These are phyloP conservation scores for Eidolon helvum DNA, from an alignment of 2,113 vertebrate genomes.

Conservation along the genomic window DNA sequence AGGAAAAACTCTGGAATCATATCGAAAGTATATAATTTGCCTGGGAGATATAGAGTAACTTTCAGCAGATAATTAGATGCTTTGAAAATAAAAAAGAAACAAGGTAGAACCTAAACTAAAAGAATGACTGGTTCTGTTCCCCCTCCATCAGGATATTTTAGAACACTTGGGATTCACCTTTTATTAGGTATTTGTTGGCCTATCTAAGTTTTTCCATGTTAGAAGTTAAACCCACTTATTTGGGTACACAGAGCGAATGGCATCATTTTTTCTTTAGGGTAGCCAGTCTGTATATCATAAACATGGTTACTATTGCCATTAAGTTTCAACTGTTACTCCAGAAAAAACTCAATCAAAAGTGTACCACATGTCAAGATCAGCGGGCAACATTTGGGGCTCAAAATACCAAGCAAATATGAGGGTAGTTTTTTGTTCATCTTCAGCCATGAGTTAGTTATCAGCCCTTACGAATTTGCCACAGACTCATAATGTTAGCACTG, in stretches of 20 bases:
- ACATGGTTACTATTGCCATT: neutral
- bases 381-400: neutral
- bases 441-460: neutral
- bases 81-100: conserved; percentile 16
- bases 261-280: neutral
- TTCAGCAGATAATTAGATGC: conserved; percentile 1
- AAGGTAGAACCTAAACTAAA: neutral
- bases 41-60: neutral
- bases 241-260: neutral
- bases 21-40: conserved; percentile 10
- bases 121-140: neutral
- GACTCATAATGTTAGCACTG: neutral
- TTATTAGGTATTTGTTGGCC: neutral
- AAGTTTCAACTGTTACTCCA: neutral
- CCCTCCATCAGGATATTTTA: neutral
- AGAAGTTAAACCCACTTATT: neutral
- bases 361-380: neutral
- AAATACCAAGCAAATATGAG: neutral
- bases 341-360: conserved; percentile 3
- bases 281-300: neutral
- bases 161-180: neutral
- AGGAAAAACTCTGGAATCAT: neutral
- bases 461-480: neutral
- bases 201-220: neutral
- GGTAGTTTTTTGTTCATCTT: neutral